Percentiles rank a stretch among this genome's conserved stretches.
phyloP scores from a whole-genome alignment of 2,888 invertebrate species.

The Galerucella calmariensis region DNA sequence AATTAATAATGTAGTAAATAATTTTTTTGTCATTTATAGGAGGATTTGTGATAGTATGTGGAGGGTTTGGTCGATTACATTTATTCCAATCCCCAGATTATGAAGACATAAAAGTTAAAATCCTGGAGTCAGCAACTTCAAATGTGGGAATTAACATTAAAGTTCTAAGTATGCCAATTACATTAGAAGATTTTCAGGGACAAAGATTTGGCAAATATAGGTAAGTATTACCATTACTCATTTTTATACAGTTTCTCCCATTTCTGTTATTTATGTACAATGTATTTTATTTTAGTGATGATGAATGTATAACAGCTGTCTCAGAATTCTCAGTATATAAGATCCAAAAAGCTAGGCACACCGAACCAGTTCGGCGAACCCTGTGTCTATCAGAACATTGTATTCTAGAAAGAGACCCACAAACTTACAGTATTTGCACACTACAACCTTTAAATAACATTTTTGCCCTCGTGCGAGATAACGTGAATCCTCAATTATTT shows the following conservation, averaged over 20 bases:
- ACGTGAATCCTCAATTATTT: conserved; percentile 93
- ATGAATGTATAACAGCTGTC: conserved; percentile 95
- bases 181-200: conserved; percentile 85
- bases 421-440: conserved; percentile 94
- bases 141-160: conserved; percentile 87
- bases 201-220: conserved; percentile 93
- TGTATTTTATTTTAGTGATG: conserved; percentile 73
- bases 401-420: conserved; percentile 95
- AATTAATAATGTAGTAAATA: neutral
- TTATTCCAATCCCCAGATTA: conserved; percentile 87
- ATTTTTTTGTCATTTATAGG: conserved; percentile 60
- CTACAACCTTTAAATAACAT: conserved; percentile 85
- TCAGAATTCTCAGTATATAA: conserved; percentile 98
- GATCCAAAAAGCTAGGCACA: conserved; percentile 80
- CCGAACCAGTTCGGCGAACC: conserved; percentile 87
- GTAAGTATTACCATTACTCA: conserved; percentile 62
- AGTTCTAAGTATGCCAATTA: conserved; percentile 80
- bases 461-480: conserved; percentile 90
- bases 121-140: conserved; percentile 83
- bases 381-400: conserved; percentile 96
- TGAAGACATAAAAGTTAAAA: conserved; percentile 87
- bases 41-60: conserved; percentile 91
- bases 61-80: conserved; percentile 91
- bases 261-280: neutral
- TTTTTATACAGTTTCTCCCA: neutral